Evolutionary conservation across 2,888 invertebrate species (phyloP), one percentile per base, ranked within the genome.

Genomic region (Phengaris arion): DNA sequence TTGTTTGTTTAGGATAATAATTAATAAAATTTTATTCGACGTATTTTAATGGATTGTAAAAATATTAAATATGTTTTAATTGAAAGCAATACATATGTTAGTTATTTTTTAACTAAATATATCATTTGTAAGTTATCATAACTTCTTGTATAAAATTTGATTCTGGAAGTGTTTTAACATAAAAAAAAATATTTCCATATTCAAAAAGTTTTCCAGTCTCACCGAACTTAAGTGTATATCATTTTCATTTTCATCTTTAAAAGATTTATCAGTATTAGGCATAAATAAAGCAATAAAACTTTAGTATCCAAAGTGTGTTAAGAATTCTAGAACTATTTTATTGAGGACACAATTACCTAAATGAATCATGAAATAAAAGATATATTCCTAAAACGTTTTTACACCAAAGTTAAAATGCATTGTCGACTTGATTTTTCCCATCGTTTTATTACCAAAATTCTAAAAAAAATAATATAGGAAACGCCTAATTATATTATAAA

Each of bases 1-100:
- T 81, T 79, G 90, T 91, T 89, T 88, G 88, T 87, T 84, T 88
- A 92, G 89, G 85, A 83, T 85, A 85, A 81, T 81, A 84, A 85
- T 84, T 85, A 85, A 86, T 85, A 79, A 86, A 87, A 86, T 85
- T 86, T 87, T 85, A 88, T 84, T 86, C 84, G 80, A 86, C 84
- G 82, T 87, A 84, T 79, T 75, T 78, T 75, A 76, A 76, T 75
- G 70, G 54, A 75, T 64, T 74, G 35, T 74, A 75, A 76, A 74
- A 74, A 68, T 55, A 51, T 12, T 46, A 51, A 22, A 35, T 68
- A 69, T 54, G n/a, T 74, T 59, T 77, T 76, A 52, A 73, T 48
- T 15, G 15, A 54, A 76, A 76, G 75, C 75, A 75, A 76, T 78
- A 22, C 22, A 22, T 22, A 80, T 79, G 57, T 81, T 83, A 81